phyloP scores from a whole-genome alignment of 2,797 vertebrate species.

The Schizopygopsis malacanthus region DNA sequence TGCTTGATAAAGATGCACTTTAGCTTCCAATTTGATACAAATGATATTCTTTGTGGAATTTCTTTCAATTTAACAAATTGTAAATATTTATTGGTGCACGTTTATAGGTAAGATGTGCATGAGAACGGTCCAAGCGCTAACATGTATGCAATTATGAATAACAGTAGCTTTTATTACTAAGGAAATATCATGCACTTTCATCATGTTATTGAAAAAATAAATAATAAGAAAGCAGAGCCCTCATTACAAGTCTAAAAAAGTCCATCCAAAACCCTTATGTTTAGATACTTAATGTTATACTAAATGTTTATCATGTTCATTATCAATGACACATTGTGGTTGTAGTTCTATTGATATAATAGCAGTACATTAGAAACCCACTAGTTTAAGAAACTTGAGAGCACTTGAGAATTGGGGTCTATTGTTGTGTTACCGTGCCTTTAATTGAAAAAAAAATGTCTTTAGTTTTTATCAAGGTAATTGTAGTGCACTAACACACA shows the following conservation, averaged over 20 bases:
- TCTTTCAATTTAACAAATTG: slow-evolving; percentile 5
- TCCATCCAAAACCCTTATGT: neutral
- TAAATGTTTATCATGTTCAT: slow-evolving; percentile 4
- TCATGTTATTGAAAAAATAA: neutral
- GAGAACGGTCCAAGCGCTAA: slow-evolving; percentile 16
- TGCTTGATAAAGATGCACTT: slow-evolving; percentile 59
- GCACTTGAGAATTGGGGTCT: slow-evolving; percentile 39
- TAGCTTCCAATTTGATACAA: slow-evolving; percentile 43
- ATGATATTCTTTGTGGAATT: neutral
- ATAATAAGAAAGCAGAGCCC: neutral
- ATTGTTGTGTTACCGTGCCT: slow-evolving; percentile 76
- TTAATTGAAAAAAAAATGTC: slow-evolving; percentile 64
- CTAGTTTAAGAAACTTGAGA: slow-evolving; percentile 15
- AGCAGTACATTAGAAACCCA: neutral
- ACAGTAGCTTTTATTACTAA: slow-evolving; percentile 33
- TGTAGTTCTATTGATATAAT: neutral
- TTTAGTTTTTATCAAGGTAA: slow-evolving; percentile 60
- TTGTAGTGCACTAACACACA: slow-evolving; percentile 56
- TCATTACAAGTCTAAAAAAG: neutral
- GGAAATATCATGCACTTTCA: slow-evolving; percentile 49
- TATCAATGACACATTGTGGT: slow-evolving; percentile 20
- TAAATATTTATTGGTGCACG: slow-evolving; percentile 44
- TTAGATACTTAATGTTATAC: neutral
- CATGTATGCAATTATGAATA: slow-evolving; percentile 43
- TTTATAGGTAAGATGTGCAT: slow-evolving; percentile 57